A percentile compares a stretch with the other conserved stretches of the same genome.
These are phyloP conservation scores for Ctenoplectra terminalis DNA, from an alignment of 1,140 invertebrate genomes.

Conservation along the genomic window DNA sequence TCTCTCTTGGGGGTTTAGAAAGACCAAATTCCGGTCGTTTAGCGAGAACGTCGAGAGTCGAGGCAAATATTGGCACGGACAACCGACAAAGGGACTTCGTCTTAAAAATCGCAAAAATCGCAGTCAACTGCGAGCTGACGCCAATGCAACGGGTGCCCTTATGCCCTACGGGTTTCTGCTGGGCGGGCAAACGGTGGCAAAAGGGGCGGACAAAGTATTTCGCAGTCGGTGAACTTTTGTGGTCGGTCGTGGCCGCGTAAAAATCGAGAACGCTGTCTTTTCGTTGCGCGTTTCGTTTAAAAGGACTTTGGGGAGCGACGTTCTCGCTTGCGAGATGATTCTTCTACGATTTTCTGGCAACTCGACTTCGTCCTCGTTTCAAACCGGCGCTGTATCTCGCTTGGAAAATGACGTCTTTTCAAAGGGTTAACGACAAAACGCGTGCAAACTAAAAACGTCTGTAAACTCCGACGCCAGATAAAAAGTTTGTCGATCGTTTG, in stretches of 20 bases:
- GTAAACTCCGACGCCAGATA: not conserved
- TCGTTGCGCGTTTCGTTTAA: not conserved
- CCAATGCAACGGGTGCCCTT: constrained; percentile 50
- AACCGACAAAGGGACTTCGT: not conserved
- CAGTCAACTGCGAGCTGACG: constrained; percentile 7
- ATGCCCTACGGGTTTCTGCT: constrained; percentile 44
- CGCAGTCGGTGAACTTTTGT: constrained; percentile 20
- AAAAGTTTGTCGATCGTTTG: not conserved
- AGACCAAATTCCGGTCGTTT: constrained; percentile 6
- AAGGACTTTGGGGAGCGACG: too few species aligned
- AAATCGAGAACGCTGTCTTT: constrained; percentile 9
- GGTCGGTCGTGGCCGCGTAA: not conserved
- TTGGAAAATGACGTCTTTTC: too few species aligned
- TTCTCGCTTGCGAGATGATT: not conserved
- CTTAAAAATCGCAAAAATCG: constrained; percentile 1
- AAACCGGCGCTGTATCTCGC: too few species aligned
- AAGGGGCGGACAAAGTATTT: constrained; percentile 43
- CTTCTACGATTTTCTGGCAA: not conserved
- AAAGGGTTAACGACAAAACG: not conserved
- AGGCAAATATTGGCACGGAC: constrained; percentile 22
- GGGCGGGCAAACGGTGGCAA: constrained; percentile 44
- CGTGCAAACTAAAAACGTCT: not conserved
- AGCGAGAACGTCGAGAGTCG: not conserved
- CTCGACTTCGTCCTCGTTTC: not conserved
- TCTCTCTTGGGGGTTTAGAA: not conserved